Conservation (phyloP, 2,888 invertebrate genomes). For the Conistra vaccinii region DNA sequence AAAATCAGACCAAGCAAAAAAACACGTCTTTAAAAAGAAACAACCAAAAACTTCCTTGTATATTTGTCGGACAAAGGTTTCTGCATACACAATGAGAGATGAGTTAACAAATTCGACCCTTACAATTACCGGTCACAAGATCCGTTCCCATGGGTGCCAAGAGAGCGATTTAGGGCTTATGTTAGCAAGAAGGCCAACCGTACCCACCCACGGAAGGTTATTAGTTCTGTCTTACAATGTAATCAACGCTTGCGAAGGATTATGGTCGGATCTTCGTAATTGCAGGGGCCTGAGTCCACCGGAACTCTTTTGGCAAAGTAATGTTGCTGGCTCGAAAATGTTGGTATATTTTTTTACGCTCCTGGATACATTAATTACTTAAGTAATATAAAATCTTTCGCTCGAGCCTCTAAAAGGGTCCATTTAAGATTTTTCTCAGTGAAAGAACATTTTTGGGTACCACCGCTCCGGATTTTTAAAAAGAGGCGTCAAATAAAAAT, state of each 20-base stretch:
- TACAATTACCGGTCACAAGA: conserved; percentile 45
- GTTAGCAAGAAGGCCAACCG: conserved; percentile 35
- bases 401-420: background rate
- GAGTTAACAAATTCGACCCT: conserved; percentile 58
- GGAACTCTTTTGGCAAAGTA: background rate
- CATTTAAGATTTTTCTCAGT: background rate
- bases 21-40: background rate
- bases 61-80: background rate
- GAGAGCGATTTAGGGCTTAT: conserved; percentile 46
- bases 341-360: background rate
- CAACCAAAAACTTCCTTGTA: too few species aligned
- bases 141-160: conserved; percentile 44
- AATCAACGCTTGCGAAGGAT: conserved; percentile 41
- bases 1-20: background rate
- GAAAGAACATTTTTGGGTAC: background rate
- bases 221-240: conserved; percentile 47
- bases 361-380: background rate
- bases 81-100: conserved; percentile 9
- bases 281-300: background rate
- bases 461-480: background rate
- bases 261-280: conserved; percentile 30
- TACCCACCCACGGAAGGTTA: conserved; percentile 31
- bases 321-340: background rate
- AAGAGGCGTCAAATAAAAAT: background rate
- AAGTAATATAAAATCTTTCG: background rate